Conservation (phyloP, 2,797 vertebrate genomes). For the Bucorvus abyssinicus region DNA sequence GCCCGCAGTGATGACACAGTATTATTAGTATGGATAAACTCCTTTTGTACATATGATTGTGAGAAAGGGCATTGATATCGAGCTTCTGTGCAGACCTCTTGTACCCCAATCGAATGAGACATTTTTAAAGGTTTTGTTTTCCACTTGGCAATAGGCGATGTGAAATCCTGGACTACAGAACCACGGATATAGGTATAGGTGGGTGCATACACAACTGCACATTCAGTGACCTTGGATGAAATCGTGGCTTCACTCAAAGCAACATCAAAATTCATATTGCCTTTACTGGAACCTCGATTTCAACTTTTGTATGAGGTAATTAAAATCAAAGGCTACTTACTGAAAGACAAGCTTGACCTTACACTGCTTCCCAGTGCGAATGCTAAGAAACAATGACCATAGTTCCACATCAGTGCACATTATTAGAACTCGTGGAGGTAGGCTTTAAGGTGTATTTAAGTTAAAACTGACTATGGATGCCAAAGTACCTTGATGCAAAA, state of each 20-base stretch:
- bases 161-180: neutral
- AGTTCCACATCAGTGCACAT: conserved; percentile 2
- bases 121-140: neutral
- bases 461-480: neutral
- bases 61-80: neutral
- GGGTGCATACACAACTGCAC: neutral
- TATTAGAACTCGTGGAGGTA: neutral
- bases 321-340: conserved; percentile 25
- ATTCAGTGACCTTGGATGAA: neutral
- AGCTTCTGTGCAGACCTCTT: neutral
- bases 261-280: neutral
- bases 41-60: neutral
- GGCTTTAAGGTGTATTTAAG: neutral
- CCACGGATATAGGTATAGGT: neutral
- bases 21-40: neutral
- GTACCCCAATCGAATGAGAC: neutral
- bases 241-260: neutral
- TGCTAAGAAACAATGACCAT: neutral
- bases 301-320: neutral
- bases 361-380: neutral
- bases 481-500: neutral
- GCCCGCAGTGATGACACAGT: neutral
- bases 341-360: conserved; percentile 7
- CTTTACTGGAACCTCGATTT: neutral
- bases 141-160: neutral